Evolutionary conservation across 1,140 invertebrate genomes (phyloP).

Genomic region (Antheraea mylitta): DNA sequence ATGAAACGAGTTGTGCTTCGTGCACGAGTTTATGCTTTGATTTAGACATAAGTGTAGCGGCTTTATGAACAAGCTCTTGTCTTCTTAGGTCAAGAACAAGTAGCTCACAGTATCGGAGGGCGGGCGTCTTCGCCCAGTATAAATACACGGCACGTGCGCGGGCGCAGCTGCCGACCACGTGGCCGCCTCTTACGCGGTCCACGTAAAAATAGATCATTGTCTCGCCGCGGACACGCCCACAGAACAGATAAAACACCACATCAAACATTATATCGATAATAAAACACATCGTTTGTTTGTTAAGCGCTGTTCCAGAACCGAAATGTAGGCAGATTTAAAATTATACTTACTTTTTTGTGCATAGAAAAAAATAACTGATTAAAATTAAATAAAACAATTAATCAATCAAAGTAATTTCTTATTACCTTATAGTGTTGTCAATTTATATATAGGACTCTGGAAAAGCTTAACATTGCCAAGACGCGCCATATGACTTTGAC

Average conservation of each 20-base stretch:
- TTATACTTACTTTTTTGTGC: constrained; percentile 21
- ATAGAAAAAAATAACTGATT: no score
- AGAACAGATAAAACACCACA: constrained; percentile 70
- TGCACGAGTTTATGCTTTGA: no score
- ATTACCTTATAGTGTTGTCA: no score
- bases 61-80: constrained; percentile 1
- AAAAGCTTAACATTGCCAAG: no score
- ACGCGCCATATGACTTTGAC: no score
- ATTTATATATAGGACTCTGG: no score
- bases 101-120: constrained; percentile 46
- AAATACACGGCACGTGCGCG: constrained; percentile 71
- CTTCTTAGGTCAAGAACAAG: constrained; percentile 31
- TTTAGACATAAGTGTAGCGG: background rate
- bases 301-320: constrained; percentile 35
- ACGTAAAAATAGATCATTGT: constrained; percentile 76
- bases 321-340: constrained; percentile 38
- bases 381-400: no score
- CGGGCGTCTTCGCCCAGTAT: constrained; percentile 41
- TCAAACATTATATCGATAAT: constrained; percentile 54
- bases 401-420: no score
- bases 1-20: no score
- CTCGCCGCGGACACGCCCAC: constrained; percentile 69
- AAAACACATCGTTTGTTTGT: constrained; percentile 48
- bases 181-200: constrained; percentile 62
- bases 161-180: constrained; percentile 72